Evolutionary conservation across 1,140 invertebrate genomes (phyloP), one percentile per base, ranked within the genome.

Genomic region (Antheraea mylitta): DNA sequence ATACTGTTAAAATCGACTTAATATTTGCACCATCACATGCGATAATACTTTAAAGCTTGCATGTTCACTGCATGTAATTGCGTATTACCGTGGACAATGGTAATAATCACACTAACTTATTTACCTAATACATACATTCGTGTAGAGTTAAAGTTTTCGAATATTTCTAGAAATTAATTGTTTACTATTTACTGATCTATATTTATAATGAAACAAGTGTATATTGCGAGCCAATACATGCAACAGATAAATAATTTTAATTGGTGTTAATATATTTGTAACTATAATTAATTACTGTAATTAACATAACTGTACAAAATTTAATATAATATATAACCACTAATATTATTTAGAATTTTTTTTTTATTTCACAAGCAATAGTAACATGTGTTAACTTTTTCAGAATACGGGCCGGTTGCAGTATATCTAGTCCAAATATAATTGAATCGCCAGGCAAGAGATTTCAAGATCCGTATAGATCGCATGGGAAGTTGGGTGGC

Each of bases 361-460:
- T 53, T 13, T 13, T 42, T 53, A 53, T 16, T 18, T 38, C 38
- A 38, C 6, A 37, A 65, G 18, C 18, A 65, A 19, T 18, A 65
- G 48, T 19, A 48, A 65, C 3, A 45, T 65, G 18, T 45, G 19
- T 18, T 48, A 19, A 18, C 64, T 68, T 48, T 86, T 81, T 8
- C 87, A 91, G 89, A 76, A 81, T 89, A 73, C 78, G 87, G 77
- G 85, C 89, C 8, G 81, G 89, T 16, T 87, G 86, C 85, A 90
- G 87, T 73, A 79, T 90, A 83, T 87, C 87, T 89, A 91, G 86
- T 87, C 87, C 87, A 83, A 88, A 69, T 64, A 76, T 88, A 75
- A 69, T 77, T 45, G 89, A 90, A 72, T 75, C 79, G 7, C 72
- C 81, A 13, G 86, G 82, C 16, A 90, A 89, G 48, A 77, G 86